Evolutionary conservation across 2,797 vertebrate genomes (phyloP), one percentile per base, ranked within the genome.

Genomic region (Okamejei kenojei): DNA sequence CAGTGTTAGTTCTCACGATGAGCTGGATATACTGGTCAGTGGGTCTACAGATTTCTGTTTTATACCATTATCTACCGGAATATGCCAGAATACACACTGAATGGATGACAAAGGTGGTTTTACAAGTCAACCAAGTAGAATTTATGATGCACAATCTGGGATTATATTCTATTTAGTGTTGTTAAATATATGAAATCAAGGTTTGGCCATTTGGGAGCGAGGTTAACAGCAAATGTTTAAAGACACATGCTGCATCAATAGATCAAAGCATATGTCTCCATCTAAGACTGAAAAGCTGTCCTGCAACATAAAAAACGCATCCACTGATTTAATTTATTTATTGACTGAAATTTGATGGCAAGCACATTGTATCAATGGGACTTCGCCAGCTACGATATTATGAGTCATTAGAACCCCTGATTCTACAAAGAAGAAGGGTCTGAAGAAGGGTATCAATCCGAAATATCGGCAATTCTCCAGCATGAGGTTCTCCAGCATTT

Each of bases 181-280:
- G 99, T 99, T 95, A 99, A 99, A 54, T 54, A 95, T 99, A 99
- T 95, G 98, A 99, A 95, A 99, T 99, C 94, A 99, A 99, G 99
- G 98, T 99, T 93, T 99, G 99, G 99, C 99, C 99, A 92, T 97
- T 99, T 94, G 98, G 99, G 93, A 96, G 98, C 96, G 99, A 99
- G 96, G 99, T 99, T 95, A 99, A 99, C 96, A 99, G 99, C 93
- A 99, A 97, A 95, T 99, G 99, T 94, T 96, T 99, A 95, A 99
- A 98, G 96, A 99, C 99, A 0, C 95, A 99, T 94, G 97, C 97
- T 0, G 99, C 99, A 93, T 99, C 98, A 0, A 98, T 99, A 95
- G 97, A 99, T 93, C 98, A 98, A 94, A 99, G 98, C 95, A 98
- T 99, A 94, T 98, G 97, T 94, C 95, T 99, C 0, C 99, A 99